Base-by-base conservation (phyloP, 1,140 invertebrate genomes). In the Caenorhabditis latens region DNA sequence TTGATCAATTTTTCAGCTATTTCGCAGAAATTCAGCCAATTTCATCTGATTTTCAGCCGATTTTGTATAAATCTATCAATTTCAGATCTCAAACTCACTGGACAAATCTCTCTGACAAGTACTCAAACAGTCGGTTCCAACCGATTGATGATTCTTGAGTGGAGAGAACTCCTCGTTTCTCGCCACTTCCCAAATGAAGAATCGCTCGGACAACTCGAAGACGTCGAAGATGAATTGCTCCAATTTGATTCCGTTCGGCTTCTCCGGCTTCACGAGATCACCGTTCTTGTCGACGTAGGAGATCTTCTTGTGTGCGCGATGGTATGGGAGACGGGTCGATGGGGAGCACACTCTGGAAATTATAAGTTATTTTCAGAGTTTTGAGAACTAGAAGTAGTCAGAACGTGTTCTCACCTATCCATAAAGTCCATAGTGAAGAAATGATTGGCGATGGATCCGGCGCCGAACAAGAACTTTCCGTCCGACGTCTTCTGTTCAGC, bases 201-300 rank as follows among this genome's bases (percentile, higher is more conserved):
- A 87, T 93, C 93, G 95, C 93, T 96, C 95, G 0, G 97, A 95
- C 93, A 97, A 98, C 90, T 96, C 95, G 93, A 99, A 99, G 0
- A 99, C 97, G 94, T 99, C 98, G 93, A 99, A 99, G 3, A 99
- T 96, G 93, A 99, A 99, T 93, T 99, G 99, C 91, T 99, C 98
- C 93, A 99, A 96, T 94, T 99, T 99, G 88, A 99, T 97, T 32
- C 98, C 98, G 93, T 99, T 99, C 0, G 96, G 95, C 90, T 95
- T 94, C 0, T 95, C 94, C 0, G 98, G 97, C 84, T 95, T 95
- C 14, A 95, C 93, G 63, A 94, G 93, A 7, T 96, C 96, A 84
- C 95, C 94, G 63, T 95, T 93, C 7, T 96, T 96, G 93, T 97
- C 95, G 0, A 98, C 94, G 91, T 95, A 96, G 0, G 97, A 95